phyloP scores from a whole-genome alignment of 2,113 vertebrate genomes.

The Suncus etruscus region DNA sequence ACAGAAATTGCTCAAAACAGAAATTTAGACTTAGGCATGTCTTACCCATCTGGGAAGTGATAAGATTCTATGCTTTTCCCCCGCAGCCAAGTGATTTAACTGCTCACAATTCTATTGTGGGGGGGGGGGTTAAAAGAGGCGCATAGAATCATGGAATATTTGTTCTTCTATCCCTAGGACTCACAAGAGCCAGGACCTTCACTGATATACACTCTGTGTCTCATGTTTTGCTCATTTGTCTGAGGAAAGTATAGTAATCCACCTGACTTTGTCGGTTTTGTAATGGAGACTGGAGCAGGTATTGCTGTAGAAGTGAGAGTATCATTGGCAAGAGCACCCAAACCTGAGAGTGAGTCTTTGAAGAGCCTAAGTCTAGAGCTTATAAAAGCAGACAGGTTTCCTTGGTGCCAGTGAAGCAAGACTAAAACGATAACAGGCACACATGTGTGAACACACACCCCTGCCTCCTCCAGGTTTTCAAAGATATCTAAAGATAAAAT shows the following conservation, averaged over 20 bases:
- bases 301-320: background rate
- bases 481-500: constrained; percentile 84
- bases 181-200: no score
- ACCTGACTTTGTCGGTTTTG: background rate
- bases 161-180: no score
- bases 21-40: background rate
- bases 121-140: background rate
- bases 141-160: background rate
- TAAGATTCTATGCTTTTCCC: background rate
- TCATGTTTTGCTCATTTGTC: background rate
- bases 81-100: background rate
- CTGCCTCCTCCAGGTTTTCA: constrained; percentile 53
- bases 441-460: background rate
- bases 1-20: background rate
- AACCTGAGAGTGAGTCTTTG: background rate
- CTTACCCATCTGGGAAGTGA: background rate
- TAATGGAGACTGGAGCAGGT: background rate
- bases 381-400: background rate
- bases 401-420: background rate
- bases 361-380: background rate
- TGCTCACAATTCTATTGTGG: background rate
- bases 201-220: background rate
- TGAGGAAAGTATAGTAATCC: background rate
- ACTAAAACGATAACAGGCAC: constrained; percentile 4
- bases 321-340: no score